Conservation (phyloP, 2,888 invertebrate species). For the Drosophila cognata region DNA sequence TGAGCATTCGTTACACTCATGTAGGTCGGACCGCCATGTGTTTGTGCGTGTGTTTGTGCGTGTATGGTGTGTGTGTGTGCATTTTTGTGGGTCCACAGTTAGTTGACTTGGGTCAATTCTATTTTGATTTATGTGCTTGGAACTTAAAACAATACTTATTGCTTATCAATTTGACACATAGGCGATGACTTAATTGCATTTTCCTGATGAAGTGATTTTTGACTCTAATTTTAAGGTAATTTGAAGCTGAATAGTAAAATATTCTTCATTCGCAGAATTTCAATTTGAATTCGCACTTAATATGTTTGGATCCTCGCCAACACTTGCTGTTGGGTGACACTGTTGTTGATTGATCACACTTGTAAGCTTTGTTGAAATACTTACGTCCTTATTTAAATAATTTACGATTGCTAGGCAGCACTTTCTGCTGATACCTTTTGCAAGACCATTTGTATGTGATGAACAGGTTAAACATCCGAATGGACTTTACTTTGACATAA, state of each 20-base stretch:
- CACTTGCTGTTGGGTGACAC: background rate
- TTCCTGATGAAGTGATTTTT: constrained; percentile 5
- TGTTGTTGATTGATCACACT: background rate
- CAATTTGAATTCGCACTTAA: background rate
- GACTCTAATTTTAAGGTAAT: background rate
- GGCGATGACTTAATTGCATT: constrained; percentile 20
- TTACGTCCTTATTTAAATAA: background rate
- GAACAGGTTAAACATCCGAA: background rate
- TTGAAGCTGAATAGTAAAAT: background rate
- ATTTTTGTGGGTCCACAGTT: constrained; percentile 32
- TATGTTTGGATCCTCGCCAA: too few relatives aligned
- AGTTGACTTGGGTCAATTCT: constrained; percentile 16
- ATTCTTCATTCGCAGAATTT: background rate
- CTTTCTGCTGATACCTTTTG: background rate
- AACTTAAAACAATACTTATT: constrained; percentile 18
- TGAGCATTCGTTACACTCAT: constrained; percentile 72
- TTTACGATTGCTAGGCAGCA: background rate
- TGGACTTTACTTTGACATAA: background rate
- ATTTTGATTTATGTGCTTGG: constrained; percentile 46
- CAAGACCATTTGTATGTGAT: background rate
- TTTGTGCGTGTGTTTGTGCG: constrained; percentile 16
- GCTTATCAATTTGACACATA: constrained; percentile 36
- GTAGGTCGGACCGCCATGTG: constrained; percentile 58
- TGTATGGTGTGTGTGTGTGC: constrained; percentile 11
- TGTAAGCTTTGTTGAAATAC: background rate